These are phyloP conservation scores for Rhyzopertha dominica DNA, from an alignment of 1,140 invertebrate species.

Conservation along the genomic window DNA sequence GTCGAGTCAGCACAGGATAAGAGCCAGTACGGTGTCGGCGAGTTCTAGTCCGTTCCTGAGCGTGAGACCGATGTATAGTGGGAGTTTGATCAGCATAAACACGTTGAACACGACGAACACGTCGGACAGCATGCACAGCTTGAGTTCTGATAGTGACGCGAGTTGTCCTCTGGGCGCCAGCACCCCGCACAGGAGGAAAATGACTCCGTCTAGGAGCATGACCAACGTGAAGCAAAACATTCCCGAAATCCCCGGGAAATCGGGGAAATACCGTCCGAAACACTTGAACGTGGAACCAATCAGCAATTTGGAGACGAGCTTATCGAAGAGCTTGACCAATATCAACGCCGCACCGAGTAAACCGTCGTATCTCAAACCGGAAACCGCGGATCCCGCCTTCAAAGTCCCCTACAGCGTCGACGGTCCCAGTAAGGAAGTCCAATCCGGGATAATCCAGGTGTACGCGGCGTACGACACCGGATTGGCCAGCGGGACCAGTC, in stretches of 20 bases:
- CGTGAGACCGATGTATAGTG: conserved; percentile 56
- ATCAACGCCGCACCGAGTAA: conserved; percentile 49
- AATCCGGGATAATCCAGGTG: conserved; percentile 66
- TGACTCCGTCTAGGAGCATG: conserved; percentile 40
- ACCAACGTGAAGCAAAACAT: conserved; percentile 43
- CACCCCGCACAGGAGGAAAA: conserved; percentile 34
- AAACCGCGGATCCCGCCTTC: conserved; percentile 18
- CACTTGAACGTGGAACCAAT: conserved; percentile 38
- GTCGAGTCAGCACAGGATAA: conserved; percentile 37
- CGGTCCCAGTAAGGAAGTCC: conserved; percentile 14
- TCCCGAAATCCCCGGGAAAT: conserved; percentile 49
- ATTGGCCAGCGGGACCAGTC: conserved; percentile 81
- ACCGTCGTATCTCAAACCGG: conserved; percentile 45
- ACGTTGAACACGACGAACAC: conserved; percentile 51
- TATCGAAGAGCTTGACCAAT: conserved; percentile 55
- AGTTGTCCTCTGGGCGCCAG: conserved; percentile 42
- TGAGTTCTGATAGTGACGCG: conserved; percentile 52
- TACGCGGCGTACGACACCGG: conserved; percentile 94
- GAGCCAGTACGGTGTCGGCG: conserved; percentile 53
- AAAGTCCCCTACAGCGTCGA: conserved; percentile 24
- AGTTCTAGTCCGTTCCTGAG: conserved; percentile 62
- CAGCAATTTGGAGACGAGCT: conserved; percentile 40
- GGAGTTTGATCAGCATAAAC: conserved; percentile 54
- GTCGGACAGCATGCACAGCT: conserved; percentile 58
- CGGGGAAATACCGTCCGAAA: conserved; percentile 35